Evolutionary conservation across 2,113 vertebrate species (phyloP).

Genomic region (Pituophis catenifer): DNA sequence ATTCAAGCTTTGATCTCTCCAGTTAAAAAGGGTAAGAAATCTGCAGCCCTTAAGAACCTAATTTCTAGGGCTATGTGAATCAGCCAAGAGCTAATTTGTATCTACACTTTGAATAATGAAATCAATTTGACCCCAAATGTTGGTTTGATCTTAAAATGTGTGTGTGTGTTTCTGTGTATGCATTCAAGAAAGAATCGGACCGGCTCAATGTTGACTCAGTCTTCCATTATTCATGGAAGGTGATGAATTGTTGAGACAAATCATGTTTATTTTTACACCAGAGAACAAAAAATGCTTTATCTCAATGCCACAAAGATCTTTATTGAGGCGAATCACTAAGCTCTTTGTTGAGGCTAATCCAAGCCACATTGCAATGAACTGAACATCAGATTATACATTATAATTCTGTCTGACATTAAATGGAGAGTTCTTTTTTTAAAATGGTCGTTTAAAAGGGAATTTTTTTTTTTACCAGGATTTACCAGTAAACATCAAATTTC

Average conservation of each 20-base stretch:
- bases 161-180: background rate
- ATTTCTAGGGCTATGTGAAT: background rate
- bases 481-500: slow-evolving; percentile 76
- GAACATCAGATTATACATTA: background rate
- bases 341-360: background rate
- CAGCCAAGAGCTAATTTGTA: background rate
- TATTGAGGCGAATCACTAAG: background rate
- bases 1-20: background rate
- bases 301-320: background rate
- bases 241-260: background rate
- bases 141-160: background rate
- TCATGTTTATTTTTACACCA: background rate
- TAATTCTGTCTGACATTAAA: background rate
- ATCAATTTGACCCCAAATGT: background rate
- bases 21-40: background rate
- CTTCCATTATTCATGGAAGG: too few relatives aligned
- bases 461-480: slow-evolving; percentile 54
- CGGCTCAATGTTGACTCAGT: too few relatives aligned
- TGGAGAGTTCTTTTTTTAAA: slow-evolving; percentile 15
- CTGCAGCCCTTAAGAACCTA: background rate
- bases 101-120: background rate
- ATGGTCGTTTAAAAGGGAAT: background rate
- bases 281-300: background rate
- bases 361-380: background rate
- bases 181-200: background rate